These are phyloP conservation scores for Spinibarbus caldwelli DNA, from an alignment of 2,797 vertebrate species.

Conservation along the genomic window DNA sequence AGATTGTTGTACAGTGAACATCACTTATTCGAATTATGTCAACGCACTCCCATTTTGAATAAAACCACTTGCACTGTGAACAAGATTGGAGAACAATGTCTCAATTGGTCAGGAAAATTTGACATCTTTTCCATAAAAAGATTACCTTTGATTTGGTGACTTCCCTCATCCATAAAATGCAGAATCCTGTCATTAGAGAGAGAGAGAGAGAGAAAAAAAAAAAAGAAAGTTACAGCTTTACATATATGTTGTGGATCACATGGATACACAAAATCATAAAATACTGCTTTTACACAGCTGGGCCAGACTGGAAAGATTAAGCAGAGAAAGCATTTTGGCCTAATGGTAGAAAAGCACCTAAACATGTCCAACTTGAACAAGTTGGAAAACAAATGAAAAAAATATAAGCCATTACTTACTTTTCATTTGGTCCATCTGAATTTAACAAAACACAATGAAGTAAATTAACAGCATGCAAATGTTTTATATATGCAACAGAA, in stretches of 20 bases:
- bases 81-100: background rate
- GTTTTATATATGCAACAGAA: background rate
- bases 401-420: conserved; percentile 28
- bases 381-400: background rate
- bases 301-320: background rate
- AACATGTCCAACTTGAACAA: background rate
- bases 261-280: background rate
- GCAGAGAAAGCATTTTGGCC: background rate
- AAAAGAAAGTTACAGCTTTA: background rate
- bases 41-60: background rate
- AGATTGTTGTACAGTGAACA: background rate
- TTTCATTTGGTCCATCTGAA: conserved; percentile 37
- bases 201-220: background rate
- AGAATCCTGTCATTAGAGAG: conserved; percentile 12
- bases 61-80: background rate
- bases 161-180: conserved; percentile 16
- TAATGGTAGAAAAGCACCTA: background rate
- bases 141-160: conserved; percentile 39
- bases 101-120: background rate
- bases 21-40: background rate
- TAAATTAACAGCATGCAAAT: background rate
- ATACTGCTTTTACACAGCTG: background rate
- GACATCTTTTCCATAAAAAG: background rate
- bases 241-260: background rate
- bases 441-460: conserved; percentile 2